Evolutionary conservation across 2,797 vertebrate species (phyloP).

Genomic region (Aulostomus chinensis): DNA sequence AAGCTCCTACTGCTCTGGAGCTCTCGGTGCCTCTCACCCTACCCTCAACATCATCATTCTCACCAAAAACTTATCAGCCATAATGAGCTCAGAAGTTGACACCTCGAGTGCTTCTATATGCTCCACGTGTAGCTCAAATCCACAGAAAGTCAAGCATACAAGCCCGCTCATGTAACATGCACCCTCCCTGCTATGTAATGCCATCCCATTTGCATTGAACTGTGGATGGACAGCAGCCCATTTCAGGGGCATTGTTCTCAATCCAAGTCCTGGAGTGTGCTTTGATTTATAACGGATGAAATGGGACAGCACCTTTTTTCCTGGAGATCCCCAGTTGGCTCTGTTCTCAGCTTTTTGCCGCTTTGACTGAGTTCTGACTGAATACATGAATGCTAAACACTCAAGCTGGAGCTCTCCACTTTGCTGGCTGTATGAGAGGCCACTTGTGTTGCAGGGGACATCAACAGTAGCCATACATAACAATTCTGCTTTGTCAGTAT

Average conservation of each 20-base stretch:
- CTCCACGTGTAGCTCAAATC: background rate
- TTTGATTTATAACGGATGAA: constrained; percentile 75
- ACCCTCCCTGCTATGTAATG: background rate
- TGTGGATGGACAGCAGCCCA: constrained; percentile 47
- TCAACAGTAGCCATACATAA: too few species aligned
- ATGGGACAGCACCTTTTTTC: constrained; percentile 65
- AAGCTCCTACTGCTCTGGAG: constrained; percentile 38
- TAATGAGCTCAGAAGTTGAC: constrained; percentile 67
- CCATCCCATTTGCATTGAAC: constrained; percentile 24
- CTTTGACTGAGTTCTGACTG: constrained; percentile 69
- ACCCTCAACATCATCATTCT: background rate
- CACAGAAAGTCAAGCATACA: background rate
- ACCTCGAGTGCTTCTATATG: constrained; percentile 5
- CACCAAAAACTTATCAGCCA: constrained; percentile 16
- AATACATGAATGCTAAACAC: constrained; percentile 73
- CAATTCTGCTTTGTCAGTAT: too few species aligned
- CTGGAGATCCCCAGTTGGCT: constrained; percentile 57
- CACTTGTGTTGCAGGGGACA: too few species aligned
- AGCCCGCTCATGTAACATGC: background rate
- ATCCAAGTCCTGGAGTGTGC: constrained; percentile 56
- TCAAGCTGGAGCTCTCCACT: constrained; percentile 16
- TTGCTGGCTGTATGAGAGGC: constrained; percentile 33
- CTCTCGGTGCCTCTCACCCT: constrained; percentile 36
- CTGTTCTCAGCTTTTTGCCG: constrained; percentile 50
- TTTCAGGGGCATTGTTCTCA: constrained; percentile 59